These are phyloP conservation scores for Ennomos quercinarius DNA, from an alignment of 2,888 invertebrate genomes.

Conservation along the genomic window DNA sequence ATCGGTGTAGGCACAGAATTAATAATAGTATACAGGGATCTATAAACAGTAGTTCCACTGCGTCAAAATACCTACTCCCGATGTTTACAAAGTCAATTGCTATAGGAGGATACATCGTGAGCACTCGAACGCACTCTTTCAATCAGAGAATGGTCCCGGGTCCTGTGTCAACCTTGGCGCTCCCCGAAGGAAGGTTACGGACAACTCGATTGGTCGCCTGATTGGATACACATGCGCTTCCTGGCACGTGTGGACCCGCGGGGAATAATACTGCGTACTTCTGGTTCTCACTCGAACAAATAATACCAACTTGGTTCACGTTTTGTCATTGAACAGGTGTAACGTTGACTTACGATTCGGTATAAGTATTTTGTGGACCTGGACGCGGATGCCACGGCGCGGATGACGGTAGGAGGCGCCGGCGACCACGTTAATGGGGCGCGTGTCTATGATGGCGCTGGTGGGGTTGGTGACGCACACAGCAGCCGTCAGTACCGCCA, in stretches of 20 bases:
- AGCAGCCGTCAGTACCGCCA: constrained; percentile 68
- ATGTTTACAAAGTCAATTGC: constrained; percentile 2
- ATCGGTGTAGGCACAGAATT: background rate
- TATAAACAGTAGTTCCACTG: background rate
- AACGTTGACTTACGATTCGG: constrained; percentile 65
- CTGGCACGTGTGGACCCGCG: background rate
- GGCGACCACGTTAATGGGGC: constrained; percentile 66
- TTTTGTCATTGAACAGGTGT: background rate
- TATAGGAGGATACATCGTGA: background rate
- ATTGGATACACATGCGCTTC: background rate
- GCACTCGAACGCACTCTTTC: background rate
- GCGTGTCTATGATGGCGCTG: constrained; percentile 43
- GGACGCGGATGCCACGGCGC: constrained; percentile 71
- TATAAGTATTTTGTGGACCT: constrained; percentile 65
- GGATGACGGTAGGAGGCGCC: constrained; percentile 68
- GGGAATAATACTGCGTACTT: background rate
- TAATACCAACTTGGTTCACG: too few species aligned
- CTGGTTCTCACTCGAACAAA: too few species aligned
- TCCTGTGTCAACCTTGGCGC: constrained; percentile 6
- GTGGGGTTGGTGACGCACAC: constrained; percentile 66
- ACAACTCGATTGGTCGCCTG: constrained; percentile 1
- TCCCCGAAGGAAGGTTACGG: constrained; percentile 8
- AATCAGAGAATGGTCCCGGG: background rate
- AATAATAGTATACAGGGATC: background rate
- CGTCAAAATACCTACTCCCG: background rate